phyloP scores from a whole-genome alignment of 1,140 invertebrate genomes.

The Dolichoris vasculosae region DNA sequence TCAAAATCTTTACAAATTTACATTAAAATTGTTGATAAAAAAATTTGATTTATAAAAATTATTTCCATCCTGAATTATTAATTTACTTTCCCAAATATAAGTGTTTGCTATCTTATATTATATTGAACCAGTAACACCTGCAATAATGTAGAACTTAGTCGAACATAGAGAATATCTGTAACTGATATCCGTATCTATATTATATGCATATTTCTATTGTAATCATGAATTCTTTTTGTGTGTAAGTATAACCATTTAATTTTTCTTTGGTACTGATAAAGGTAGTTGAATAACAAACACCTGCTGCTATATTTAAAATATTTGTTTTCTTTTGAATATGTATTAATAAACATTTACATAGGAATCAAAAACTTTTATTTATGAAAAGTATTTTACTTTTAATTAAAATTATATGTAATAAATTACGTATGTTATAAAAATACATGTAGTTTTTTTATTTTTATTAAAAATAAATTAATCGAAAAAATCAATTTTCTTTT shows the following conservation, averaged over 20 bases:
- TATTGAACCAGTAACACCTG: background rate
- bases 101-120: background rate
- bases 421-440: no score
- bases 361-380: no score
- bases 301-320: background rate
- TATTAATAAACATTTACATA: no score
- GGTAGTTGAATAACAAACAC: background rate
- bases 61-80: background rate
- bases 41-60: background rate
- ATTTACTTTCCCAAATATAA: background rate
- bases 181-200: conserved; percentile 14
- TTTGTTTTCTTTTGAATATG: no score
- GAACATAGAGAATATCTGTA: conserved; percentile 3
- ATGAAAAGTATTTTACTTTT: no score
- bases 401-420: no score
- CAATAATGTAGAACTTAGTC: background rate
- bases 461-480: no score
- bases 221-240: background rate
- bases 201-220: background rate
- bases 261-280: conserved; percentile 11
- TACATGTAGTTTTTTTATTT: no score
- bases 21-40: background rate
- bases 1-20: no score
- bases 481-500: no score
- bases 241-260: conserved; percentile 31